phyloP scores from a whole-genome alignment of 2,888 invertebrate genomes.

The Busseola fusca region DNA sequence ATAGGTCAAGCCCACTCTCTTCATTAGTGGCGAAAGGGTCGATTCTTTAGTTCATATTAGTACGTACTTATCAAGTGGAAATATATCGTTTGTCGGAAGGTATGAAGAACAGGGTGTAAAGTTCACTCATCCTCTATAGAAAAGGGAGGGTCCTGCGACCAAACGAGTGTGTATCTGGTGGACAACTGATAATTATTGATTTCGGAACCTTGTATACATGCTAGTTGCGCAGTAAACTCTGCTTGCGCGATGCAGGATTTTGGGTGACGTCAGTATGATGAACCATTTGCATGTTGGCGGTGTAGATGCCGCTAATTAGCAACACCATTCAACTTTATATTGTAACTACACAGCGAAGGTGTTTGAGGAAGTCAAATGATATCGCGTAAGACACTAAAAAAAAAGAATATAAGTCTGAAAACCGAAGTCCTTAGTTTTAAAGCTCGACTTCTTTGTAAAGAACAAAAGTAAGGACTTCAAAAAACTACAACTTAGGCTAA shows the following conservation, averaged over 20 bases:
- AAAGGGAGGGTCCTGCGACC: too few species aligned
- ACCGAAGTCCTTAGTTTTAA: not conserved
- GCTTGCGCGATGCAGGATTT: not conserved
- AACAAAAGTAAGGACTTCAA: not conserved
- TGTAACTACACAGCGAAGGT: not conserved
- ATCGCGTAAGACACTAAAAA: not conserved
- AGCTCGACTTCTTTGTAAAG: not conserved
- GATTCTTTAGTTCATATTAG: conserved; percentile 19
- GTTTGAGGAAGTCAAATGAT: not conserved
- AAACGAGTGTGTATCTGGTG: too few species aligned
- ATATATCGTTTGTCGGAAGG: too few species aligned
- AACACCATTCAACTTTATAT: not conserved
- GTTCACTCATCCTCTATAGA: too few species aligned
- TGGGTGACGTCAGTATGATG: too few species aligned
- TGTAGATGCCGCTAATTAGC: too few species aligned
- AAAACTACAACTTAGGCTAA: not conserved
- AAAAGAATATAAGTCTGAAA: not conserved
- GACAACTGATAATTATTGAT: too few species aligned
- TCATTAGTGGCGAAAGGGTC: conserved; percentile 33
- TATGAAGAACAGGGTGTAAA: too few species aligned
- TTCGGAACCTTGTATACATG: too few species aligned
- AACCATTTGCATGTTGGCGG: too few species aligned
- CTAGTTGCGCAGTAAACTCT: too few species aligned
- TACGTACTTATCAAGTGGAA: not conserved
- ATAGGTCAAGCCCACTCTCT: conserved; percentile 35